A percentile compares a stretch with the other conserved stretches of the same genome.
Conservation (phyloP, 1,140 invertebrate species). For the Camponotus floridanus region DNA sequence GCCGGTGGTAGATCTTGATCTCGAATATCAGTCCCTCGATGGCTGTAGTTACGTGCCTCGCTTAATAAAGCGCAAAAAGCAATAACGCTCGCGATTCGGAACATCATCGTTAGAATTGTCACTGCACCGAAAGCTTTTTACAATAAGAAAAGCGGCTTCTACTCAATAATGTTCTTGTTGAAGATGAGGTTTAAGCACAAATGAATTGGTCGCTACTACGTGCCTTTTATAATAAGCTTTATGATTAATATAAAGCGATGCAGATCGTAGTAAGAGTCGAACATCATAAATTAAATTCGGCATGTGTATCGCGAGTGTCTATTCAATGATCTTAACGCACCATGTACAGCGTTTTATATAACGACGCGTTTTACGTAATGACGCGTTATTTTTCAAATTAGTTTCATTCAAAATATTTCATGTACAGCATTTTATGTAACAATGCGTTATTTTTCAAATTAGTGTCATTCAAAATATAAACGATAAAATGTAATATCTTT, state of each 20-base stretch:
- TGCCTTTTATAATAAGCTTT: constrained; percentile 6
- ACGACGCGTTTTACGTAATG: no score
- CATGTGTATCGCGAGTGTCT: neutral
- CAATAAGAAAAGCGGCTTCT: neutral
- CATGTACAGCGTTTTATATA: no score
- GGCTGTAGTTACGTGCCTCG: neutral
- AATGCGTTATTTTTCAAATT: no score
- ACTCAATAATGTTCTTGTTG: neutral
- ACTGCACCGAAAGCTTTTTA: no score
- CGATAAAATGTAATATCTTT: no score
- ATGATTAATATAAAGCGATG: neutral
- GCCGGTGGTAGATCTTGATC: constrained; percentile 29
- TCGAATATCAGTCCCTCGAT: neutral
- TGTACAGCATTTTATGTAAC: no score
- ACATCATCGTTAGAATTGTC: neutral
- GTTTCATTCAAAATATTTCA: no score
- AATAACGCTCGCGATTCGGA: constrained; percentile 4
- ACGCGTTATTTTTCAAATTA: no score
- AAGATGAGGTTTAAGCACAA: neutral
- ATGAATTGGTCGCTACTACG: neutral
- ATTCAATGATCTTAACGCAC: neutral
- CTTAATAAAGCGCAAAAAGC: constrained; percentile 20
- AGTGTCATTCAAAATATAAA: no score
- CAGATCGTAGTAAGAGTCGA: neutral
- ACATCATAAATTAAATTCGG: neutral